phyloP scores from a whole-genome alignment of 2,888 invertebrate genomes.

The Nomada ruficornis region DNA sequence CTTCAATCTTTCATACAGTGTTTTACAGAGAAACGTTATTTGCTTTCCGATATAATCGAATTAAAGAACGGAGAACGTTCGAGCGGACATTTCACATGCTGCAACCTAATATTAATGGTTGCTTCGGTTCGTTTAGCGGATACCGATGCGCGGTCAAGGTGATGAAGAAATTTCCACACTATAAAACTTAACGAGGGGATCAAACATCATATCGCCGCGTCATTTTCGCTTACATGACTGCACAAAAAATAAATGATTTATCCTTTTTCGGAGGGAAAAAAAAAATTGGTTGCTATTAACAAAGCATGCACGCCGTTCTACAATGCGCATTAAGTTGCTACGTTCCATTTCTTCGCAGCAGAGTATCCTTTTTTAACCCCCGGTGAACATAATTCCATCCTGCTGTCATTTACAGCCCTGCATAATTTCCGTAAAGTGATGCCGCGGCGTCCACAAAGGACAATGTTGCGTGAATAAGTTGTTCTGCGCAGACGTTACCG shows the following conservation, averaged over 20 bases:
- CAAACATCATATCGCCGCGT: conserved; percentile 35
- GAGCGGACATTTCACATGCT: background rate
- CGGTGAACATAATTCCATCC: conserved; percentile 3
- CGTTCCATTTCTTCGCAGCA: background rate
- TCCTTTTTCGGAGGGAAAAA: background rate
- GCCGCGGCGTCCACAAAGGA: conserved; percentile 24
- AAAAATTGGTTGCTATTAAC: conserved; percentile 6
- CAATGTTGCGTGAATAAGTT: conserved; percentile 53
- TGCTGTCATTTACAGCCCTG: conserved; percentile 4
- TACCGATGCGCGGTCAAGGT: background rate
- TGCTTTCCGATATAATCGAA: no score
- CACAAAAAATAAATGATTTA: conserved; percentile 40
- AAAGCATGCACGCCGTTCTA: conserved; percentile 5
- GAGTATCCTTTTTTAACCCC: background rate
- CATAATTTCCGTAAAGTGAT: conserved; percentile 41
- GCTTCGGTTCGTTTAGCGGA: background rate
- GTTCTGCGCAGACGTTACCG: background rate
- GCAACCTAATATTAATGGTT: conserved; percentile 16
- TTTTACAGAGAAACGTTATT: background rate
- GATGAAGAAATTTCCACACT: conserved; percentile 30
- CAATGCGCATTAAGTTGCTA: background rate
- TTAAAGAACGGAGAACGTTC: no score
- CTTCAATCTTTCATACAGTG: background rate
- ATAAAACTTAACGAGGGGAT: conserved; percentile 31
- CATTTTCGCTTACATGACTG: conserved; percentile 30